Conservation (phyloP, 1,140 invertebrate species). For the Drosophila melanogaster region Release_6_plus_ISO1_MT NT_033777.3:31066501-31067000, state of each 20-base stretch:
- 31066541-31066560: conserved; percentile 34
- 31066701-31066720: not conserved
- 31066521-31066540: conserved; percentile 43
- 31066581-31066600: conserved; percentile 19
- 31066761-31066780: not conserved
- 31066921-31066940: conserved; percentile 76
- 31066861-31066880: conserved; percentile 19
- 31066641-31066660: conserved; percentile 11
- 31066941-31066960: conserved; percentile 81
- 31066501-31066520: conserved; percentile 13
- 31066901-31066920: conserved; percentile 47
- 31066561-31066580: conserved; percentile 19
- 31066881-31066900: conserved; percentile 66
- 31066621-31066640: conserved; percentile 43
- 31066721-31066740: not conserved
- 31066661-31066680: not conserved
- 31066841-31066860: not conserved
- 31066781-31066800: not conserved
- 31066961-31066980: conserved; percentile 75
- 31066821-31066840: conserved; percentile 10
- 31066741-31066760: not conserved
- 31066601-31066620: conserved; percentile 12
- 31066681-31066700: too few species aligned
- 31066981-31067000: conserved; percentile 64
- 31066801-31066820: not conserved